These are phyloP conservation scores for Laupala kohalensis DNA, from an alignment of 1,140 invertebrate genomes.

Conservation along the genomic window DNA sequence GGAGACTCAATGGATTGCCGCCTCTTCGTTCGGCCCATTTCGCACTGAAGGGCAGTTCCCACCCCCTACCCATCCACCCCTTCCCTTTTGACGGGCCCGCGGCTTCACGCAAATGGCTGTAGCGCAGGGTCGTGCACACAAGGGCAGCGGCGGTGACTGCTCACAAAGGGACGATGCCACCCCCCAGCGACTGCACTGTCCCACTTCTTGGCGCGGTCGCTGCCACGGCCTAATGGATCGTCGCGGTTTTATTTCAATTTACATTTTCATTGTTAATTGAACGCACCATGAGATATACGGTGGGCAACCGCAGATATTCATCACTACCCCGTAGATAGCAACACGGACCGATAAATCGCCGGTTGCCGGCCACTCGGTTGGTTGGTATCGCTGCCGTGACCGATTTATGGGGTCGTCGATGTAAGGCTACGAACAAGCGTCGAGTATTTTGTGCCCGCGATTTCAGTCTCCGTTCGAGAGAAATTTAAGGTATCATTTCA, in stretches of 20 bases:
- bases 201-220: too few species aligned
- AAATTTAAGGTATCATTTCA: too few species aligned
- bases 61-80: too few species aligned
- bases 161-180: not conserved
- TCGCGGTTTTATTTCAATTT: not conserved
- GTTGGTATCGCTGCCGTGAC: not conserved
- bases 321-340: not conserved
- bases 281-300: not conserved
- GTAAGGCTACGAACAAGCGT: not conserved
- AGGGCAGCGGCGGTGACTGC: too few species aligned
- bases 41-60: too few species aligned
- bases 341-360: not conserved
- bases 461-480: too few species aligned
- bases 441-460: not conserved
- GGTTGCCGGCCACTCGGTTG: too few species aligned
- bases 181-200: too few species aligned
- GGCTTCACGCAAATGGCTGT: not conserved
- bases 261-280: not conserved
- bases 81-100: too few species aligned
- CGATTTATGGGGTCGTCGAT: not conserved
- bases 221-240: not conserved
- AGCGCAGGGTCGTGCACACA: not conserved
- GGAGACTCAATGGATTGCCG: too few species aligned
- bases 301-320: not conserved
- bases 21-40: too few species aligned